Percentiles rank a stretch among this genome's conserved stretches.
These are phyloP conservation scores for Pyrocoelia pectoralis DNA, from an alignment of 2,888 invertebrate genomes.

Conservation along the genomic window DNA sequence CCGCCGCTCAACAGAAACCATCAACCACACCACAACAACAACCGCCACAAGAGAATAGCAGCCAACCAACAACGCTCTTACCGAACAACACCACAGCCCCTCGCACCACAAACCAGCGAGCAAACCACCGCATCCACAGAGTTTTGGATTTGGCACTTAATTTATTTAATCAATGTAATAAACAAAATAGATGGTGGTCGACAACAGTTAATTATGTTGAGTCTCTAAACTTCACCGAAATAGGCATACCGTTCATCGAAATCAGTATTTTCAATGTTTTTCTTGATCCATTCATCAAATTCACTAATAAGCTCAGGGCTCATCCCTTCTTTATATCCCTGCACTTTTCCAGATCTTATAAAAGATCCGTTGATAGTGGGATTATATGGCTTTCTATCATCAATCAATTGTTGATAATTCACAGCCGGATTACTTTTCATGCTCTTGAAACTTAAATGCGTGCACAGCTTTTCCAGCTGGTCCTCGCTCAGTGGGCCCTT, in stretches of 20 bases:
- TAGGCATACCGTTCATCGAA: conserved; percentile 20
- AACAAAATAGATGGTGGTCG: no score
- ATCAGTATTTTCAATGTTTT: conserved; percentile 68
- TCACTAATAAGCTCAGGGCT: conserved; percentile 72
- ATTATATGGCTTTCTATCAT: conserved; percentile 51
- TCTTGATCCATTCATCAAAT: conserved; percentile 76
- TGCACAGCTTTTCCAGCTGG: conserved; percentile 42
- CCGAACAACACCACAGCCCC: no score
- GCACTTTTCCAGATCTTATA: conserved; percentile 61
- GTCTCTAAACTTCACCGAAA: no score
- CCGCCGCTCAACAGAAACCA: no score
- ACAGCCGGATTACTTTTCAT: conserved; percentile 68
- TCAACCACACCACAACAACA: no score
- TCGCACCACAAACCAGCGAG: no score
- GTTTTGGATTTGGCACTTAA: no score
- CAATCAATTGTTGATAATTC: conserved; percentile 59
- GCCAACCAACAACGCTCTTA: no score
- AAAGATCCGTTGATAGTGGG: conserved; percentile 57
- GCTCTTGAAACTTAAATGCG: conserved; percentile 50
- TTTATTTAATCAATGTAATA: no score
- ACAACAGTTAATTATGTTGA: no score
- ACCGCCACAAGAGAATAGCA: no score
- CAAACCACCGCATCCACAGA: no score
- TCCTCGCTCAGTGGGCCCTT: conserved; percentile 42
- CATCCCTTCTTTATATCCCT: conserved; percentile 65